A percentile compares a stretch with the other conserved stretches of the same genome.
Conservation (phyloP, 2,113 vertebrate species). For the Seriola dumerili region DNA sequence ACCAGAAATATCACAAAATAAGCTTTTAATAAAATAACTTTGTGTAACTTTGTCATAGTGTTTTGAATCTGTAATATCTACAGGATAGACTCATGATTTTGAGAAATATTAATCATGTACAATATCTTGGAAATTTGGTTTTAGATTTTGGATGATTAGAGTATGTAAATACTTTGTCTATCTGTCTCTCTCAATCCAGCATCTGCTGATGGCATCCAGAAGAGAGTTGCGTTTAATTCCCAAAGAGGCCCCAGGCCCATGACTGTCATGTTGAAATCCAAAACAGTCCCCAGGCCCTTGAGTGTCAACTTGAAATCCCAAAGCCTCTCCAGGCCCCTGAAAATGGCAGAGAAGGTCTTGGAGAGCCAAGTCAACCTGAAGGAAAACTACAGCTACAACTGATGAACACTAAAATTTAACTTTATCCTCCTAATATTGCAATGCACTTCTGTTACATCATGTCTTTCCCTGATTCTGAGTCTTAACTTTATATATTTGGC, state of each 20-base stretch:
- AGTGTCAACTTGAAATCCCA: slow-evolving; percentile 25
- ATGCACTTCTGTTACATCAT: background rate
- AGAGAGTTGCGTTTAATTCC: slow-evolving; percentile 23
- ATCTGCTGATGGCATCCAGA: slow-evolving; percentile 23
- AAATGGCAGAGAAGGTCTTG: slow-evolving; percentile 11
- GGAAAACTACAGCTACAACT: slow-evolving; percentile 76
- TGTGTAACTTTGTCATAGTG: background rate
- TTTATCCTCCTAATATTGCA: background rate
- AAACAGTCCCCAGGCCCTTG: slow-evolving; percentile 10
- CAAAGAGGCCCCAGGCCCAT: slow-evolving; percentile 8
- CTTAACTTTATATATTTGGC: background rate
- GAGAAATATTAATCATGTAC: background rate
- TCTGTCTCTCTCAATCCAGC: slow-evolving; percentile 48
- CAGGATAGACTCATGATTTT: background rate
- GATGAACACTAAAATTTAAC: slow-evolving; percentile 16
- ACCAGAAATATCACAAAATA: background rate
- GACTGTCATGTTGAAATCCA: slow-evolving; percentile 22
- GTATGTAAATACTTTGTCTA: slow-evolving; percentile 23
- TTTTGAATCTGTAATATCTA: slow-evolving; percentile 8
- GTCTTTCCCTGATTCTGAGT: background rate
- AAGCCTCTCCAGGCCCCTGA: background rate
- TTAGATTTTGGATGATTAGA: slow-evolving; percentile 12
- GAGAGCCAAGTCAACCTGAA: slow-evolving; percentile 26
- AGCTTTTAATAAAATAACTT: background rate
- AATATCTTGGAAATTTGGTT: slow-evolving; percentile 7